These are phyloP conservation scores for Drosophila carrolli DNA, from an alignment of 1,140 invertebrate genomes.

Conservation along the genomic window DNA sequence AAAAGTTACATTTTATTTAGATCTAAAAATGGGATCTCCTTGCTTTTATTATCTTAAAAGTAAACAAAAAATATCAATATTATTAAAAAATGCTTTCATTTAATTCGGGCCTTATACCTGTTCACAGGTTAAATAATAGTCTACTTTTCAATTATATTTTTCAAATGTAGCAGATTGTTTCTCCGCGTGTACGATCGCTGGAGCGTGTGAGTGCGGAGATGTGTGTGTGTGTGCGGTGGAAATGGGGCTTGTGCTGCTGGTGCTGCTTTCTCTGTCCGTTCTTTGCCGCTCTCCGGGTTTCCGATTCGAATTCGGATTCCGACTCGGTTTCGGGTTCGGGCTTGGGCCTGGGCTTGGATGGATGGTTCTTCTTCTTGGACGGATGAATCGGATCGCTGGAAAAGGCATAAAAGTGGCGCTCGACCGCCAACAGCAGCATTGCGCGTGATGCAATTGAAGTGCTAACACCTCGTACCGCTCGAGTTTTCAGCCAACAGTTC, in stretches of 20 bases:
- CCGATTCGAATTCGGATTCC: neutral
- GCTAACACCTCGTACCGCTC: slow-evolving; percentile 76
- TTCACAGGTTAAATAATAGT: too few relatives aligned
- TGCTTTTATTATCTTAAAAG: neutral
- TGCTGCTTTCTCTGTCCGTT: slow-evolving; percentile 37
- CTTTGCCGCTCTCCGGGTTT: slow-evolving; percentile 39
- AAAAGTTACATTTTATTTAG: too few relatives aligned
- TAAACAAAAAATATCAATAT: too few relatives aligned
- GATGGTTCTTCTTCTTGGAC: slow-evolving; percentile 52
- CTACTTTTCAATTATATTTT: too few relatives aligned
- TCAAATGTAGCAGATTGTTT: neutral
- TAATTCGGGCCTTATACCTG: too few relatives aligned
- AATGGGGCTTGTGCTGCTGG: slow-evolving; percentile 59
- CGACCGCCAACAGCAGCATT: slow-evolving; percentile 82
- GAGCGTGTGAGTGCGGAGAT: slow-evolving; percentile 47
- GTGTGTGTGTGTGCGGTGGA: slow-evolving; percentile 56
- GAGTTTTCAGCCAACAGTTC: slow-evolving; percentile 15
- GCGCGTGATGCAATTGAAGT: slow-evolving; percentile 84
- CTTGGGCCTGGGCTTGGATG: neutral
- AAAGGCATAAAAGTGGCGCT: slow-evolving; percentile 84
- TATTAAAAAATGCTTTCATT: too few relatives aligned
- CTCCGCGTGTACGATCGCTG: slow-evolving; percentile 30
- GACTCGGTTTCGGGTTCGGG: slow-evolving; percentile 2
- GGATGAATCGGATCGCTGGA: slow-evolving; percentile 64
- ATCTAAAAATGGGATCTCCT: too few relatives aligned